Conservation (phyloP, 2,888 invertebrate species). For the Noctua fimbriata region DNA sequence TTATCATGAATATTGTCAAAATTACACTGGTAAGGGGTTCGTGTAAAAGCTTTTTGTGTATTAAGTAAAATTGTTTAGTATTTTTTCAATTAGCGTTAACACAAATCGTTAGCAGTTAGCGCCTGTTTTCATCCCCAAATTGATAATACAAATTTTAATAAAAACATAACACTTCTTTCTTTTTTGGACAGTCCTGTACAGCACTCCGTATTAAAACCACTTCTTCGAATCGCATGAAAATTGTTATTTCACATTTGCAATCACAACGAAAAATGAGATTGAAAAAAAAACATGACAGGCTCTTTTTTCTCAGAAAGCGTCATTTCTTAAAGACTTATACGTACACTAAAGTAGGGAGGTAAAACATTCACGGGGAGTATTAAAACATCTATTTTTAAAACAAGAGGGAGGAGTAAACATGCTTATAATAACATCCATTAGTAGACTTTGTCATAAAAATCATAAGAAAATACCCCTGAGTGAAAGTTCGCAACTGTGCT, state of each 20-base stretch:
- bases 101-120: conserved; percentile 12
- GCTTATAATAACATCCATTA: conserved; percentile 11
- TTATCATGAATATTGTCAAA: conserved; percentile 44
- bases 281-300: conserved; percentile 9
- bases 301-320: conserved; percentile 10
- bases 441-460: conserved; percentile 1
- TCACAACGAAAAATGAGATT: conserved; percentile 21
- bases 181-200: background rate
- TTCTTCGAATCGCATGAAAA: conserved; percentile 8
- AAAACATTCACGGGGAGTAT: conserved; percentile 3
- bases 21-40: conserved; percentile 37
- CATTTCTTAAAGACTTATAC: background rate
- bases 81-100: conserved; percentile 29
- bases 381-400: conserved; percentile 20
- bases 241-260: conserved; percentile 12
- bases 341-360: background rate
- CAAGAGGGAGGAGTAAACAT: conserved; percentile 2
- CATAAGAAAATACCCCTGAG: conserved; percentile 2
- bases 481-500: background rate
- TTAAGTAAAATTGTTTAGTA: conserved; percentile 5
- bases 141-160: background rate
- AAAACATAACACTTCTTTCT: background rate
- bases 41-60: conserved; percentile 39
- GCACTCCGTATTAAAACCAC: conserved; percentile 7
- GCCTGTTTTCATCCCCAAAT: conserved; percentile 24